A percentile compares a stretch with the other conserved stretches of the same genome.
These are phyloP conservation scores for Phenganax marumi DNA, from an alignment of 92 coral and sea anemone species.

Conservation along the genomic window DNA sequence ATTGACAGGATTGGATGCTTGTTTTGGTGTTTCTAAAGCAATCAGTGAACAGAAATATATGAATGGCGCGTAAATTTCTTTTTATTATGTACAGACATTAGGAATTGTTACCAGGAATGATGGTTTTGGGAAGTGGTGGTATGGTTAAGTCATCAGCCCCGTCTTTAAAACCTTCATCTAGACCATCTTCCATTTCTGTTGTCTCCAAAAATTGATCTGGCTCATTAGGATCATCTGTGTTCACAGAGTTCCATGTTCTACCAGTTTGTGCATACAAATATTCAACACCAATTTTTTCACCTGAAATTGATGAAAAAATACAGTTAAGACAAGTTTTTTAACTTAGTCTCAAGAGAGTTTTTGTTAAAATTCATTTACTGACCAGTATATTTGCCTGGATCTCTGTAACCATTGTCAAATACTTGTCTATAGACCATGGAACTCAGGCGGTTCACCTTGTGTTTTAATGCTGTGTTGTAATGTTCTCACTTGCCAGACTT, in stretches of 20 bases:
- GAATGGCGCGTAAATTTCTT: neutral
- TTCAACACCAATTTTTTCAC: no score
- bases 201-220: no score
- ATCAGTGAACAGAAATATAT: neutral
- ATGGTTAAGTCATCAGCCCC: conserved; percentile 9
- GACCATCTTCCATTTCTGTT: no score
- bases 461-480: neutral
- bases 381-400: no score
- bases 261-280: conserved; percentile 34
- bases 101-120: no score
- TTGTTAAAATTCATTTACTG: no score
- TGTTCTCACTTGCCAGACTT: no score
- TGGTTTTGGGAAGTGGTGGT: no score
- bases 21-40: no score
- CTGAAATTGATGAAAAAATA: neutral
- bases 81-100: neutral
- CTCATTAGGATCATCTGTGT: neutral
- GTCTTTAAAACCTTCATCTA: no score
- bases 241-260: conserved; percentile 7
- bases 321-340: neutral
- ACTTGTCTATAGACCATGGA: conserved; percentile 11
- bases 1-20: no score
- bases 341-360: no score
- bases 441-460: conserved; percentile 18
- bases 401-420: neutral